These are phyloP conservation scores for Panthera tigris DNA, from an alignment of 2,113 vertebrate species.

Conservation along the genomic window DNA sequence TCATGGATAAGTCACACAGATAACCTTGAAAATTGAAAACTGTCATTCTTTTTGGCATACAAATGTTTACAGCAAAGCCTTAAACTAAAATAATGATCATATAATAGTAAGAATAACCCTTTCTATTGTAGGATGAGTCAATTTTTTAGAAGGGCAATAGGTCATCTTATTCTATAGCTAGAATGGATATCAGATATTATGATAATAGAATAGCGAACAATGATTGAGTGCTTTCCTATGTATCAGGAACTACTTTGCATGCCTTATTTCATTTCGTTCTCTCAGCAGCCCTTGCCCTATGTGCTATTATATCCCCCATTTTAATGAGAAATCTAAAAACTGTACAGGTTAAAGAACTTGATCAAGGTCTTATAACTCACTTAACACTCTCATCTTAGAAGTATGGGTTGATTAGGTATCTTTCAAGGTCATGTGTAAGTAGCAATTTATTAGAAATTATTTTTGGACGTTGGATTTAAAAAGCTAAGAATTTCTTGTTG, in stretches of 20 bases:
- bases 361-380: slow-evolving; percentile 23
- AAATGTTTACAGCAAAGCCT: not conserved
- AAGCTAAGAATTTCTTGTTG: not conserved
- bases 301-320: not conserved
- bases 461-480: slow-evolving; percentile 34
- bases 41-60: not conserved
- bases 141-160: not conserved
- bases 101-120: not conserved
- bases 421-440: slow-evolving; percentile 13
- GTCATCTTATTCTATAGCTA: not conserved
- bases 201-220: not conserved
- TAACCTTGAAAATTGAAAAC: not conserved
- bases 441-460: slow-evolving; percentile 44
- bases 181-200: not conserved
- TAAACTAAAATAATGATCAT: not conserved
- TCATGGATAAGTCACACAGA: not conserved
- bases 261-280: not conserved
- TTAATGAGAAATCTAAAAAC: slow-evolving; percentile 33
- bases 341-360: not conserved
- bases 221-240: not conserved
- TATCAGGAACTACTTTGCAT: not conserved
- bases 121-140: not conserved
- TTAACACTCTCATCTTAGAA: not conserved
- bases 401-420: not conserved
- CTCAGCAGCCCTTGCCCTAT: not conserved